Evolutionary conservation across 2,888 invertebrate genomes (phyloP), one percentile per base, ranked within the genome.

Genomic region (Sarcophaga rosellei): DNA sequence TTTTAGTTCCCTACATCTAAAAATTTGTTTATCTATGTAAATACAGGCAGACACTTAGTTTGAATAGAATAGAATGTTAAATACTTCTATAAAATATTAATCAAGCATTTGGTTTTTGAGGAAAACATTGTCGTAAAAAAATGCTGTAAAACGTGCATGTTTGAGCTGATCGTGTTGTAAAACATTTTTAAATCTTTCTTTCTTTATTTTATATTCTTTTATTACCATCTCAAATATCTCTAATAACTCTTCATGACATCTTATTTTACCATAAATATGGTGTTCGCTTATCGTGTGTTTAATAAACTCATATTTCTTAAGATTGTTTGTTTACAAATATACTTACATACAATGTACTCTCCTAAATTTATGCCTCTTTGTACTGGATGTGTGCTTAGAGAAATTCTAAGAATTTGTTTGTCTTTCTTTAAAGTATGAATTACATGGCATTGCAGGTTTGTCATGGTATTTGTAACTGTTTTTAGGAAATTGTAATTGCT

Each of bases 301-400:
- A 80, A 80, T 80, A 59, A 66, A 73, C 59, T 80, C 59, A 66
- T 73, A n/a, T 80, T 66, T 62, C 21, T 65, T 73, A 65, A 15
- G n/a, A 63, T 66, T 73, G 65, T 73, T 63, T 72, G 21, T 23
- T 65, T 35, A 35, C 35, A 35, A 35, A 35, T 10, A 35, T 2
- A 35, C 35, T 8, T 1, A 8, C 1, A 35, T 10, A 35, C 35
- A 35, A 1, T 35, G 8, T 78, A 17, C 53, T 23, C 35, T 78
- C 3, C n/a, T 35, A 21, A 20, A 45, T 69, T 62, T 69, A 61
- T 77, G 45, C 69, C 3, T 47, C 20, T 62, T 23, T 69, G 17
- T 5, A 21, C 1, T 45, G 20, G 25, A 53, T 25, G 20, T 61
- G 23, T 68, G 25, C 11, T 25, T 20, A 8, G 23, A 23, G 8